Conservation (phyloP, 2,797 vertebrate genomes). For the Toxotes lorentzi region DNA sequence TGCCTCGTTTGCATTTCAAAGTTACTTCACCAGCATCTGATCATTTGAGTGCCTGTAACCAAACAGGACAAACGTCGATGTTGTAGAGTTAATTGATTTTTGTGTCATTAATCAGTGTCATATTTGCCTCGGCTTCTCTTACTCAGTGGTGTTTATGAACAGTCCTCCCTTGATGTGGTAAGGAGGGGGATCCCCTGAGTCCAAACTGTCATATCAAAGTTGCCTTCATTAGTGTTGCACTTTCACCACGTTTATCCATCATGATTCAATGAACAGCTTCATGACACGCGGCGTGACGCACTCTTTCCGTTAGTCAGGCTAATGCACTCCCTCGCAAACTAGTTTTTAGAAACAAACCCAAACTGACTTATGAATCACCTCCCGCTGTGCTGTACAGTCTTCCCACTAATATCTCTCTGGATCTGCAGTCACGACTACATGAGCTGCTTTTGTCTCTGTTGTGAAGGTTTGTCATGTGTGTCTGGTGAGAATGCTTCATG, state of each 20-base stretch:
- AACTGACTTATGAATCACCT: slow-evolving; percentile 52
- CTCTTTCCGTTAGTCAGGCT: slow-evolving; percentile 26
- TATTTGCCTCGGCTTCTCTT: slow-evolving; percentile 31
- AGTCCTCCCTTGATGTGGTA: slow-evolving; percentile 4
- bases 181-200: slow-evolving; percentile 37
- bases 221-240: slow-evolving; percentile 41
- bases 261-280: slow-evolving; percentile 36
- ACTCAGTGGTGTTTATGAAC: slow-evolving; percentile 27
- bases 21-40: slow-evolving; percentile 50
- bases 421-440: slow-evolving; percentile 39
- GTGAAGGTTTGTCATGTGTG: slow-evolving; percentile 19
- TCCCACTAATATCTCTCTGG: slow-evolving; percentile 20
- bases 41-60: slow-evolving; percentile 39
- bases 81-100: slow-evolving; percentile 62
- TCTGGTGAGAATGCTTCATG: background rate
- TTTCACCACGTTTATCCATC: slow-evolving; percentile 50
- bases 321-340: slow-evolving; percentile 32
- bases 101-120: slow-evolving; percentile 69
- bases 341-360: slow-evolving; percentile 30
- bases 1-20: slow-evolving; percentile 66
- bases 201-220: slow-evolving; percentile 52
- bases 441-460: slow-evolving; percentile 23
- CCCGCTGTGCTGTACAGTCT: slow-evolving; percentile 6
- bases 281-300: slow-evolving; percentile 25
- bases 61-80: slow-evolving; percentile 56